Conservation (phyloP, 1,140 invertebrate genomes). For the Calliphora vicina region DNA sequence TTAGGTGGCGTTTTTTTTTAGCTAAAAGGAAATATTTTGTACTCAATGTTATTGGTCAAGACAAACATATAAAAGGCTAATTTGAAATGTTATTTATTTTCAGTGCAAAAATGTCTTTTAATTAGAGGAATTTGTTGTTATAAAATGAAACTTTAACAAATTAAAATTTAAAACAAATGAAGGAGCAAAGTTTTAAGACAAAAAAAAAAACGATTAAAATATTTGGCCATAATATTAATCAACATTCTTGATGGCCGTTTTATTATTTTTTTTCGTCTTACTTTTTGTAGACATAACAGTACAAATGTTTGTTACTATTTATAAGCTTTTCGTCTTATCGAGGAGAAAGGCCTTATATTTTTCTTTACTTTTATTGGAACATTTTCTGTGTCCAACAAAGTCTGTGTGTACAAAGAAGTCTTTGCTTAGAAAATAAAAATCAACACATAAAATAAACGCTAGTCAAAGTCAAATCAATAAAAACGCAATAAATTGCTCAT, state of each 20-base stretch:
- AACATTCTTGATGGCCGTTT: neutral
- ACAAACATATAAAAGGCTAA: neutral
- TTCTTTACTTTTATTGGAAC: too few relatives aligned
- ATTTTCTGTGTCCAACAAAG: neutral
- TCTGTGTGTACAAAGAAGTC: neutral
- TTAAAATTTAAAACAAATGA: neutral
- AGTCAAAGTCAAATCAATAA: slow-evolving; percentile 42
- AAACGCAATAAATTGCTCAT: slow-evolving; percentile 40
- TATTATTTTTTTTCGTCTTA: neutral
- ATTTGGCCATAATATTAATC: slow-evolving; percentile 25
- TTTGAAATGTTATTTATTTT: neutral
- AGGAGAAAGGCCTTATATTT: neutral
- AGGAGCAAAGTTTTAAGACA: neutral
- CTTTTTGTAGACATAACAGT: neutral
- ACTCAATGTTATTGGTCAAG: neutral
- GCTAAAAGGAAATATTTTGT: neutral
- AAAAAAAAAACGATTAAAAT: neutral
- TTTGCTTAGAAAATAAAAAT: neutral
- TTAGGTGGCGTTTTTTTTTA: neutral
- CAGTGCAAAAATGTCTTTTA: neutral
- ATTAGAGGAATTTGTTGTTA: slow-evolving; percentile 2
- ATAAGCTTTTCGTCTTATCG: neutral
- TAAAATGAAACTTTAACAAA: neutral
- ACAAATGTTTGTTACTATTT: too few relatives aligned
- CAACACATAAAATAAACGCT: slow-evolving; percentile 35